These are phyloP conservation scores for Zelleria hepariella DNA, from an alignment of 2,888 invertebrate genomes.

Conservation along the genomic window DNA sequence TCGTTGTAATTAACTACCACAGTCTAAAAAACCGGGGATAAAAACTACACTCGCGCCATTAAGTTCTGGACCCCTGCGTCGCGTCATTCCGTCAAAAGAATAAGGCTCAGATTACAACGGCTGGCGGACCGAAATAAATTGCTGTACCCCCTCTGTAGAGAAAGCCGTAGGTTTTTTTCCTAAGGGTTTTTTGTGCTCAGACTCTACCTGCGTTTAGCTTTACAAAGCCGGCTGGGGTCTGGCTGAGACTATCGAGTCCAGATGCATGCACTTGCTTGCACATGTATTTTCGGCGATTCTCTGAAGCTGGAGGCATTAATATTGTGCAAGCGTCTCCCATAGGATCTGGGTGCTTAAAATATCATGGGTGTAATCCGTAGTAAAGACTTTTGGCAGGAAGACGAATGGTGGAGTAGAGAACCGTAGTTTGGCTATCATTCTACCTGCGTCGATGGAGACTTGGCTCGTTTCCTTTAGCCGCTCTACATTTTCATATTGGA, in stretches of 20 bases:
- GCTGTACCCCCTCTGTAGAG: constrained; percentile 38
- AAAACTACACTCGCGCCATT: constrained; percentile 55
- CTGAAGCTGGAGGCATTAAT: not conserved
- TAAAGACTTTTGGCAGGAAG: too few species aligned
- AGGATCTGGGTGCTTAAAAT: not conserved
- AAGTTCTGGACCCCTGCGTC: constrained; percentile 42
- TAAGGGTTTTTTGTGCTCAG: constrained; percentile 27
- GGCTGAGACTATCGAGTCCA: constrained; percentile 22
- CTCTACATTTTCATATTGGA: too few species aligned
- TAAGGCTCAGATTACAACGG: constrained; percentile 19
- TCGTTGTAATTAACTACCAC: constrained; percentile 43
- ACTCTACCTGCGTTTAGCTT: constrained; percentile 41
- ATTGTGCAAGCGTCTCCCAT: not conserved
- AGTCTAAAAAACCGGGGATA: constrained; percentile 29
- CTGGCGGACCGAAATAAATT: constrained; percentile 19
- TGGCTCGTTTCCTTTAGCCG: too few species aligned
- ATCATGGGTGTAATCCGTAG: not conserved
- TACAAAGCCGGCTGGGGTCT: constrained; percentile 5
- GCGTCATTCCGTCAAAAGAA: constrained; percentile 5
- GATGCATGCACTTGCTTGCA: constrained; percentile 36
- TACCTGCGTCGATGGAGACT: too few species aligned
- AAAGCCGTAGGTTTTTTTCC: constrained; percentile 30
- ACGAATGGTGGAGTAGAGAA: too few species aligned
- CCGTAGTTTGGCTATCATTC: too few species aligned
- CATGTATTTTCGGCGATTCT: constrained; percentile 17